A percentile compares a stretch with the other conserved stretches of the same genome.
Evolutionary conservation across 2,113 vertebrate species (phyloP).

Genomic region (Abramis brama): DNA sequence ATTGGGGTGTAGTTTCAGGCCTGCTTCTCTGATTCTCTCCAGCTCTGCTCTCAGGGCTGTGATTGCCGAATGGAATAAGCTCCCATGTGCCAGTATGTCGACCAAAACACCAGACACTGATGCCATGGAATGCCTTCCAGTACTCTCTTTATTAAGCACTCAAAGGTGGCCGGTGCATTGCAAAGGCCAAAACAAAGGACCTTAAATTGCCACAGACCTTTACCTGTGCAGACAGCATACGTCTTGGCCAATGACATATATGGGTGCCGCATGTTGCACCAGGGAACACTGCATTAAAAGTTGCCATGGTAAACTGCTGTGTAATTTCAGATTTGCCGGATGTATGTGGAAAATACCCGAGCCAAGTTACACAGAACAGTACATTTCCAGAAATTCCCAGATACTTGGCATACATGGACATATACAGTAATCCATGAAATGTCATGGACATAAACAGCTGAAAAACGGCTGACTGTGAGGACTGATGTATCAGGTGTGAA

Average conservation of each 20-base stretch:
- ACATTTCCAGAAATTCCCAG: background rate
- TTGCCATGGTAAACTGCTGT: no score
- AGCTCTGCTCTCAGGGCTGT: background rate
- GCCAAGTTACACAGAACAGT: background rate
- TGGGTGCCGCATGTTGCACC: background rate
- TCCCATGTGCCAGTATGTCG: slow-evolving; percentile 2
- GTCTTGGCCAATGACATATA: background rate
- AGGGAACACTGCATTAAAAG: no score
- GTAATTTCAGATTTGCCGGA: background rate
- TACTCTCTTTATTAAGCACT: background rate
- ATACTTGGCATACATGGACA: background rate
- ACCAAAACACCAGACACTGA: no score
- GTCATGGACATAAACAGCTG: background rate
- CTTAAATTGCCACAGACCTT: slow-evolving; percentile 6
- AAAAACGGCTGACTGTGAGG: background rate
- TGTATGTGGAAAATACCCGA: background rate
- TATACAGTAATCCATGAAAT: background rate
- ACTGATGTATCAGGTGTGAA: background rate
- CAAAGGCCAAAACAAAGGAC: background rate
- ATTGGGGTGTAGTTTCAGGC: background rate
- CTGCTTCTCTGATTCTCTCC: background rate
- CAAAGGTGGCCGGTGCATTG: background rate
- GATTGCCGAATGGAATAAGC: background rate
- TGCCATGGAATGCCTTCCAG: background rate
- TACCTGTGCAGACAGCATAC: background rate